phyloP scores from a whole-genome alignment of 2,888 invertebrate species.

The Halictus ligatus region DNA sequence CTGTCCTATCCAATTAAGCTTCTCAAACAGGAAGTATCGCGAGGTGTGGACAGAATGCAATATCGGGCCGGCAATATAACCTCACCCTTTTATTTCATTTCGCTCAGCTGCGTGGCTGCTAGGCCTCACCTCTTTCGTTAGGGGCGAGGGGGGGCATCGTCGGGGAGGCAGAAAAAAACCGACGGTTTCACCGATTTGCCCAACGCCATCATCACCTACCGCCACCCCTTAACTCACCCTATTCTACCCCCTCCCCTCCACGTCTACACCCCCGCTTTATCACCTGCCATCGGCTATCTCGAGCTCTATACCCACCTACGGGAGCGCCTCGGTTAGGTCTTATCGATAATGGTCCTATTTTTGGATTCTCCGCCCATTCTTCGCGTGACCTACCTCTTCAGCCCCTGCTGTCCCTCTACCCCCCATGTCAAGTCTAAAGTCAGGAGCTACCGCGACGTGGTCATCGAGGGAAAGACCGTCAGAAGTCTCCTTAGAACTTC shows the following conservation, averaged over 20 bases:
- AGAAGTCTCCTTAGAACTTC: neutral
- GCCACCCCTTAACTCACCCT: constrained; percentile 76
- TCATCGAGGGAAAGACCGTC: constrained; percentile 6
- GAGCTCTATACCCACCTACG: constrained; percentile 64
- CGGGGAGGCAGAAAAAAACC: constrained; percentile 21
- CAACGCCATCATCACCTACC: constrained; percentile 69
- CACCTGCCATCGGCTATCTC: constrained; percentile 80
- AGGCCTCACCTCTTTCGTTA: constrained; percentile 37
- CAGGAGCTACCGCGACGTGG: constrained; percentile 20
- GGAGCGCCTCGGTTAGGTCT: constrained; percentile 78
- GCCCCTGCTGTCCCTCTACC: constrained; percentile 21
- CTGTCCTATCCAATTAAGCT: constrained; percentile 59
- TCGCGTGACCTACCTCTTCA: constrained; percentile 81
- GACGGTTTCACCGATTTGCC: constrained; percentile 53
- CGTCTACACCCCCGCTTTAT: constrained; percentile 78
- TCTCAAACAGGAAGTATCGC: constrained; percentile 55
- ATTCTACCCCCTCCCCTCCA: constrained; percentile 57
- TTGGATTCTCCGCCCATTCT: constrained; percentile 84
- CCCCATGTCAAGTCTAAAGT: constrained; percentile 26
- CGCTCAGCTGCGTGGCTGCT: constrained; percentile 11
- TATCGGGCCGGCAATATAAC: constrained; percentile 71
- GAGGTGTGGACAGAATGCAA: constrained; percentile 64
- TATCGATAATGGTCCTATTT: constrained; percentile 84
- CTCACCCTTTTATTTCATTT: constrained; percentile 75
- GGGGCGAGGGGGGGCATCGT: neutral